Conservation (phyloP, 2,113 vertebrate species). For the Odobenus rosmarus region DNA sequence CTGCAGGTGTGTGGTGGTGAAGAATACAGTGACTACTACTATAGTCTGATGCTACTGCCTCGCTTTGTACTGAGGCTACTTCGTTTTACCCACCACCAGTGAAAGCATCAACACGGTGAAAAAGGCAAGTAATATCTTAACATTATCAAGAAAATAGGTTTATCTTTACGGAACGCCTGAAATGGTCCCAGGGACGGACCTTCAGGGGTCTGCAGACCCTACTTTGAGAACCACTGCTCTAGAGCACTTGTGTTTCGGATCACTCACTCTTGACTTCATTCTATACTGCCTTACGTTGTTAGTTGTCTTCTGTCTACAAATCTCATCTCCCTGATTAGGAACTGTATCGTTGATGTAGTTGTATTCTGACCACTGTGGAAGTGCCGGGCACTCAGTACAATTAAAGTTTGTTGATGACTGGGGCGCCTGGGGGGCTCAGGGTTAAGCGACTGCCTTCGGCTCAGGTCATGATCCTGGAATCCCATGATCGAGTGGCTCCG, state of each 20-base stretch:
- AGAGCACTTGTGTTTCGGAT: background rate
- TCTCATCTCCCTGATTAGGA: background rate
- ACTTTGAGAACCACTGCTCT: background rate
- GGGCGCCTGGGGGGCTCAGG: too few relatives aligned
- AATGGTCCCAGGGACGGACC: background rate
- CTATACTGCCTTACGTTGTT: background rate
- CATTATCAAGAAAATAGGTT: background rate
- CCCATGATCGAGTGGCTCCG: too few relatives aligned
- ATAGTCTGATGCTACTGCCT: background rate
- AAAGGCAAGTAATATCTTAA: background rate
- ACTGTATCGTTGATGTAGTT: background rate
- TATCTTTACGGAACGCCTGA: background rate
- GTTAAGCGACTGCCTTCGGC: too few relatives aligned
- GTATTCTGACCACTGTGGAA: background rate
- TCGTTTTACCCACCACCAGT: background rate
- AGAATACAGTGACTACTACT: background rate
- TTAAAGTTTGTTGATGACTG: slow-evolving; percentile 4
- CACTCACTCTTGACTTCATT: background rate
- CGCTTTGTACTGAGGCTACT: background rate
- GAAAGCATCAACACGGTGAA: background rate
- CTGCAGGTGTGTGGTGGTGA: background rate
- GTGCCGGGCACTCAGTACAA: background rate
- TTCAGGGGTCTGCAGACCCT: background rate
- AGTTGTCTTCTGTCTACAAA: background rate
- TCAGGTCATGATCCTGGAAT: too few relatives aligned